A percentile compares a stretch with the other conserved stretches of the same genome.
Evolutionary conservation across 2,113 vertebrate species (phyloP).

Genomic region (chimpanzee (Pan troglodytes)): NHGRI_mPanTro3-v2.1_pri NC_072414.2:87672501-87673000

Average conservation of each 20-base stretch:
- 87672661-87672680: slow-evolving; percentile 11
- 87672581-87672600: neutral
- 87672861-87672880: neutral
- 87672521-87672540: neutral
- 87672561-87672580: neutral
- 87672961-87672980: neutral
- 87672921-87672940: neutral
- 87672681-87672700: neutral
- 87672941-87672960: neutral
- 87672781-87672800: neutral
- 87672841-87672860: neutral
- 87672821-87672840: neutral
- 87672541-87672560: neutral
- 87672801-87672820: neutral
- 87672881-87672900: neutral
- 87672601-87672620: neutral
- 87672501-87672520: neutral
- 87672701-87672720: neutral
- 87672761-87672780: neutral
- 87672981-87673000: neutral
- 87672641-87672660: neutral
- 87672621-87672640: neutral
- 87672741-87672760: neutral
- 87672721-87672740: neutral
- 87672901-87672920: neutral